Conservation (phyloP, 2,888 invertebrate species). For the Sarcophaga carnaria region DNA sequence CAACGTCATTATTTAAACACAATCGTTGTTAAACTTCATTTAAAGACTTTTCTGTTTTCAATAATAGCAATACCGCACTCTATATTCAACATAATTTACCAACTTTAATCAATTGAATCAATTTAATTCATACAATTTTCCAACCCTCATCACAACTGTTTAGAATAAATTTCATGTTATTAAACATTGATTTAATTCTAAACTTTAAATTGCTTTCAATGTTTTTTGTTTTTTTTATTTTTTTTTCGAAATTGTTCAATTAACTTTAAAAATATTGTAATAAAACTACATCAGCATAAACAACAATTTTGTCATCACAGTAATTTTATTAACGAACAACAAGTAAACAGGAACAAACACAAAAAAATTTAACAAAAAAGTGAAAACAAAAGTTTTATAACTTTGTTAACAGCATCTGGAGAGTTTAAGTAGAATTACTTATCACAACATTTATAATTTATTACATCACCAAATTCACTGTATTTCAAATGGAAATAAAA, state of each 20-base stretch:
- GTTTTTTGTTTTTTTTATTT: background rate
- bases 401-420: constrained; percentile 36
- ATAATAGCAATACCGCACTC: too few relatives aligned
- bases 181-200: constrained; percentile 13
- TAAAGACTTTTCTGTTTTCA: too few relatives aligned
- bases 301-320: too few relatives aligned
- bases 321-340: background rate
- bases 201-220: constrained; percentile 41
- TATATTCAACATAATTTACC: too few relatives aligned
- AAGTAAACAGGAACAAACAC: background rate
- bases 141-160: too few relatives aligned
- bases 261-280: constrained; percentile 4
- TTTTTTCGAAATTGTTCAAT: constrained; percentile 1
- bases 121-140: too few relatives aligned
- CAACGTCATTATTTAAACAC: too few relatives aligned
- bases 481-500: too few relatives aligned
- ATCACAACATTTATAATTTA: constrained; percentile 37
- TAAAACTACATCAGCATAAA: background rate
- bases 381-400: constrained; percentile 24
- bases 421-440: constrained; percentile 25
- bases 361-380: background rate
- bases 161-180: background rate
- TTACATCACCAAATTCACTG: too few relatives aligned
- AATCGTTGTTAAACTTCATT: too few relatives aligned
- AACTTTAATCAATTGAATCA: too few relatives aligned